Evolutionary conservation across 2,797 vertebrate genomes (phyloP), one percentile per base, ranked within the genome.

Genomic region (Gadopsis bispinosus): DNA sequence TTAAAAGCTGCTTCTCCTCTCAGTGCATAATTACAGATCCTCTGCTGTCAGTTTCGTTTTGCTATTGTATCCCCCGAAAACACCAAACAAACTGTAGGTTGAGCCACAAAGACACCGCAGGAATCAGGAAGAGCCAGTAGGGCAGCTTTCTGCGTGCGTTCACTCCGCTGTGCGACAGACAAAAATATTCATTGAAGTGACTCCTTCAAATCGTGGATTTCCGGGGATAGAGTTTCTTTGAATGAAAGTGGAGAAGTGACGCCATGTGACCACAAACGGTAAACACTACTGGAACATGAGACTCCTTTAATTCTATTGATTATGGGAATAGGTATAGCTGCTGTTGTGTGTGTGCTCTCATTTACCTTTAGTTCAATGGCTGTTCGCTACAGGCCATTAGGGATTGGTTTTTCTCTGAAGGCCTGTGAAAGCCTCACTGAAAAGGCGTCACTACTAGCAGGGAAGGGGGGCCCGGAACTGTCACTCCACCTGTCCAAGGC

Each of bases 81-180:
- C 64, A 47, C 26, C 43, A 39, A 14, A 31, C 47, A n/a, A 56
- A 39, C 43, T 55, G 59, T 7, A 22, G 72, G 31, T 6, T 72
- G 71, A 71, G 79, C 33, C 22, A 7, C 31, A 56, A 61, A 70
- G 74, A 35, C 59, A 17, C 62, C 6, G 0, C 76, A 83, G 83
- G 87, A 94, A 95, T 94, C 90, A 91, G 77, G 93, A 22, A 58
- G 54, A 93, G 77, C 94, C 85, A 83, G 93, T 90, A 63, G 69
- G 68, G 69, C 91, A 69, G 75, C 91, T 93, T 90, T 89, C 13
- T 56, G 31, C 6, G 48, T 33, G 59, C 14, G 3, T 48, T 66
- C 13, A 47, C 45, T 60, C 76, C 11, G 16, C 35, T 39, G 60
- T 56, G 61, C 2, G 1, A 64, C 76, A 70, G 13, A 54, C 75